phyloP scores from a whole-genome alignment of 2,113 vertebrate species.

The Herpailurus yagouaroundi region DNA sequence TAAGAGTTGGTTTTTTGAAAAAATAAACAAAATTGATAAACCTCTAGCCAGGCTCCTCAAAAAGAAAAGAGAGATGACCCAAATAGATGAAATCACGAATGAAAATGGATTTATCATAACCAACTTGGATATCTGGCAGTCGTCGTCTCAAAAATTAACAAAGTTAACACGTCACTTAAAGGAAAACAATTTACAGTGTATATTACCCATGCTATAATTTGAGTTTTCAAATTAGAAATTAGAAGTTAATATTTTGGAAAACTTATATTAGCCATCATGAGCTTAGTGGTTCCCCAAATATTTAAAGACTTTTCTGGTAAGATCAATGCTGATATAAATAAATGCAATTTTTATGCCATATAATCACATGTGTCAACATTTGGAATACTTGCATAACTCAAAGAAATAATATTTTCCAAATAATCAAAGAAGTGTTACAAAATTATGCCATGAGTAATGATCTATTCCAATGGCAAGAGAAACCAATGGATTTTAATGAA shows the following conservation, averaged over 20 bases:
- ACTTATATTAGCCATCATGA: background rate
- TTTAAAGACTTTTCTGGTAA: background rate
- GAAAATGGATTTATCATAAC: no score
- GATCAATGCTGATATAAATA: background rate
- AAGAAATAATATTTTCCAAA: background rate
- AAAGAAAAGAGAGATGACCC: no score
- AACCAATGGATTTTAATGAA: background rate
- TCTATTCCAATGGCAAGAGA: background rate
- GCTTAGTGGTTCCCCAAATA: background rate
- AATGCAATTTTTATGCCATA: background rate
- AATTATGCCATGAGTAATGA: background rate
- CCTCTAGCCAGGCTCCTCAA: no score
- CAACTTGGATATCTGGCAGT: background rate
- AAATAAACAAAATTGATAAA: no score
- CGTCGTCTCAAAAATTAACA: background rate
- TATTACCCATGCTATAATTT: background rate
- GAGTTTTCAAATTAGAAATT: background rate
- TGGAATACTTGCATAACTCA: background rate
- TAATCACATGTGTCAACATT: background rate
- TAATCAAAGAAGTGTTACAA: background rate
- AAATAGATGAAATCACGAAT: no score
- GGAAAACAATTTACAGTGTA: background rate
- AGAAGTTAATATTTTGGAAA: background rate
- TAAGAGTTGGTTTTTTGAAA: no score
- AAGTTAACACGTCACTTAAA: background rate